Evolutionary conservation across 92 coral and sea anemone genomes (phyloP).

Genomic region (Ricordea florida): DNA sequence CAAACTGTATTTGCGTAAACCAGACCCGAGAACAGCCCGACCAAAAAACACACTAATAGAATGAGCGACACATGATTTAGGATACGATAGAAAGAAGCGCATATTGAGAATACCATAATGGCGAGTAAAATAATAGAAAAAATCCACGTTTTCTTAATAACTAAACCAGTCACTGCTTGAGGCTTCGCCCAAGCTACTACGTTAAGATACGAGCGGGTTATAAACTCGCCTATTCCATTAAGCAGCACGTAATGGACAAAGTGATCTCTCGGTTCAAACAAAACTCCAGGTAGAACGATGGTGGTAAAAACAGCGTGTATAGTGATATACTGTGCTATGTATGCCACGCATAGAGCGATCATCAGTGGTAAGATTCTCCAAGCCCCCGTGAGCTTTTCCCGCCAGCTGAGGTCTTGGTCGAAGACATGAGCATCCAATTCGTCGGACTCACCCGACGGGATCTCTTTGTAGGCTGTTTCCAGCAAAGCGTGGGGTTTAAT

Average conservation of each 20-base stretch:
- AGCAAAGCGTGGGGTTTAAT: conserved; percentile 76
- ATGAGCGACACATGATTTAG: conserved; percentile 57
- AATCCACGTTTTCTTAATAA: conserved; percentile 75
- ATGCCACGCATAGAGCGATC: conserved; percentile 63
- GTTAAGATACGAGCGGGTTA: conserved; percentile 68
- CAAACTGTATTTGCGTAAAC: conserved; percentile 78
- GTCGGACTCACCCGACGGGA: conserved; percentile 30
- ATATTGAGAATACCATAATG: conserved; percentile 47
- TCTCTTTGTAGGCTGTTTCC: conserved; percentile 40
- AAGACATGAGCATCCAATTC: not conserved
- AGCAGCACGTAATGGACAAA: conserved; percentile 69
- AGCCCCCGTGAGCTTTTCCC: conserved; percentile 66
- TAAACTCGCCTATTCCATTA: conserved; percentile 77
- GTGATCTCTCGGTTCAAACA: conserved; percentile 75
- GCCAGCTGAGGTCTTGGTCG: conserved; percentile 52
- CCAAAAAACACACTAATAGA: conserved; percentile 55
- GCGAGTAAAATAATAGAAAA: conserved; percentile 43
- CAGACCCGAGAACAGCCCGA: conserved; percentile 70
- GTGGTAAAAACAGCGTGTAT: conserved; percentile 83
- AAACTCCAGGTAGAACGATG: conserved; percentile 61
- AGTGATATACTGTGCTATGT: conserved; percentile 69
- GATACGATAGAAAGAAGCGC: conserved; percentile 78
- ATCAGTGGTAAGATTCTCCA: conserved; percentile 65
- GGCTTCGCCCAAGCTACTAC: conserved; percentile 63
- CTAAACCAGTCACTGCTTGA: conserved; percentile 42